These are phyloP conservation scores for Catajapyx aquilonaris DNA, from an alignment of 1,140 invertebrate genomes.

Conservation along the genomic window DNA sequence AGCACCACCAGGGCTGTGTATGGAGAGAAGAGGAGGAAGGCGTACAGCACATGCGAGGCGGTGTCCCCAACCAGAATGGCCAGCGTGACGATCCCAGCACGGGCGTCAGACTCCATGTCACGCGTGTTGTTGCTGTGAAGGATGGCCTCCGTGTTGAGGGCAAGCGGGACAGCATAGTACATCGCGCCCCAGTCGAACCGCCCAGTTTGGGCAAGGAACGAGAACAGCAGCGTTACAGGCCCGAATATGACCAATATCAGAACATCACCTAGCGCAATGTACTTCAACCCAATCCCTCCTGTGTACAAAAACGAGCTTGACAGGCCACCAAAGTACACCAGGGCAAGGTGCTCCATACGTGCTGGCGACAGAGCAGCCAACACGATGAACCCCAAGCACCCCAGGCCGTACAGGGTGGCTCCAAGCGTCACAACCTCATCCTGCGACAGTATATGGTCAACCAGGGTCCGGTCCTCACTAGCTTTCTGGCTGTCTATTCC, in stretches of 20 bases:
- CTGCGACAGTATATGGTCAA: slow-evolving; percentile 67
- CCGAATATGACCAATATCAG: slow-evolving; percentile 82
- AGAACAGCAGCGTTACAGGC: slow-evolving; percentile 81
- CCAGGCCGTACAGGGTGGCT: slow-evolving; percentile 63
- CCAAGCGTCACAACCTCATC: slow-evolving; percentile 73
- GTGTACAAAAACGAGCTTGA: slow-evolving; percentile 90
- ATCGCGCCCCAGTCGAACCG: slow-evolving; percentile 64
- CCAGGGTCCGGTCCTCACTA: slow-evolving; percentile 77
- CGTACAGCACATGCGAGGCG: slow-evolving; percentile 75
- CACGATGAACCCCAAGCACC: slow-evolving; percentile 70
- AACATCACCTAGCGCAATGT: slow-evolving; percentile 76
- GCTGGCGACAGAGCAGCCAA: slow-evolving; percentile 61
- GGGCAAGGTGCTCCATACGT: slow-evolving; percentile 77
- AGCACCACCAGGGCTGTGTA: slow-evolving; percentile 74
- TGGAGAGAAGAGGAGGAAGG: slow-evolving; percentile 71
- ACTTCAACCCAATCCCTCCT: slow-evolving; percentile 83
- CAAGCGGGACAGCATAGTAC: slow-evolving; percentile 80
- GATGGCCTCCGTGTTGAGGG: slow-evolving; percentile 85
- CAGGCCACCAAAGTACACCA: slow-evolving; percentile 84
- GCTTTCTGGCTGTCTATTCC: slow-evolving; percentile 73
- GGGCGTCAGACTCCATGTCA: slow-evolving; percentile 63
- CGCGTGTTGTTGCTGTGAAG: slow-evolving; percentile 86
- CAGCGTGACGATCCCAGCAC: slow-evolving; percentile 73
- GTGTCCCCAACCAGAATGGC: slow-evolving; percentile 82
- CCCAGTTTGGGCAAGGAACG: slow-evolving; percentile 79